Evolutionary conservation across 2,797 vertebrate species (phyloP).

Genomic region (Enteromius mattozi): DNA sequence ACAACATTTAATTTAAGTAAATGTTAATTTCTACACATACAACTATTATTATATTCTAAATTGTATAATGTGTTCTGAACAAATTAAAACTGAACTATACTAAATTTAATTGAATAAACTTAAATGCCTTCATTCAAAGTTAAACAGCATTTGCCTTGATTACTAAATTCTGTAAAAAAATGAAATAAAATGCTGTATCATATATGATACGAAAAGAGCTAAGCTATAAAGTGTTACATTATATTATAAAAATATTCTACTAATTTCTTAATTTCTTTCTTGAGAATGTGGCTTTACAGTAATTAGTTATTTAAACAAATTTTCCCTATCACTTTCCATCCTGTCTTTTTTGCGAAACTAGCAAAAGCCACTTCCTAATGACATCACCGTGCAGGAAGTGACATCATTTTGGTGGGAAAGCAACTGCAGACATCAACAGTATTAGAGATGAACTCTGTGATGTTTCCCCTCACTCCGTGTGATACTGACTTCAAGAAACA

Average conservation of each 20-base stretch:
- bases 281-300: not conserved
- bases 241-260: not conserved
- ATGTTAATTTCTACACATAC: not conserved
- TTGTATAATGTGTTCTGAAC: not conserved
- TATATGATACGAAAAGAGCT: not conserved
- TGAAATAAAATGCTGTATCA: no score
- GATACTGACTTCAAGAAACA: conserved; percentile 1
- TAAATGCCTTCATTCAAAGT: not conserved
- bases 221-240: not conserved
- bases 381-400: not conserved
- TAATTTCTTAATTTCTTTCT: not conserved
- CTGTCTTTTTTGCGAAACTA: not conserved
- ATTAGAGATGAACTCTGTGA: not conserved
- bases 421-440: not conserved
- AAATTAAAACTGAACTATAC: not conserved
- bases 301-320: not conserved
- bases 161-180: not conserved
- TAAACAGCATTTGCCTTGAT: not conserved
- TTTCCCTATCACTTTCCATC: not conserved
- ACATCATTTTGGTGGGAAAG: conserved; percentile 7
- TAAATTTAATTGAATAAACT: not conserved
- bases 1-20: not conserved
- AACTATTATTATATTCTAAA: not conserved
- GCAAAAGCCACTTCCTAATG: conserved; percentile 2
- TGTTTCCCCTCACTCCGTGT: not conserved